Base-by-base conservation (phyloP, 92 coral and sea anemone genomes). In the Bergia sp. region DNA sequence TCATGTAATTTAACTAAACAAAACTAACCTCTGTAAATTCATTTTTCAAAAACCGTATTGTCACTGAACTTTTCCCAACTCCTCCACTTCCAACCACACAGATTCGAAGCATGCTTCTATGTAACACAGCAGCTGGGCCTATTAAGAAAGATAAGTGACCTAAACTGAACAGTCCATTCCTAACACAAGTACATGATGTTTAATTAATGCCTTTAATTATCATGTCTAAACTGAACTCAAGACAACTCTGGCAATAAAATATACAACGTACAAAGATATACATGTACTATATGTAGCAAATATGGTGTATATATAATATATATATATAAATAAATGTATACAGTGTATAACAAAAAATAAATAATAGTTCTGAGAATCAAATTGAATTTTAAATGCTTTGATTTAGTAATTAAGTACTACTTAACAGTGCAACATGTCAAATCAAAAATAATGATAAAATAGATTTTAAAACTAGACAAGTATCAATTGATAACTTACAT, bases 41-140 rank as follows among this genome's bases (percentile, higher is more conserved):
- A 90, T 97, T 95, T 85, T 92, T 95, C 87, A 97, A 90, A 89
- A 94, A 97, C 36, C 99, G 96, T 81, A 97, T 97, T 39, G 99
- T 97, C 45, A 97, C 90, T 6, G 99, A 97, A 86, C 99, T 97
- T 66, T 97, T 97, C 45, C 99, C 99, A 8, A 97, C 99, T 69
- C 99, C 99, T 53, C 99, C 99, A 92, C 99, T 97, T 47, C 99
- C 99, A 82, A 96, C 97, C 58, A 97, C 99, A 91, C 99, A 97
- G 84, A 97, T 93, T 64, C 97, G 94, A 88, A 97, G 92, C 99
- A 97, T 97, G 29, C 36, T 88, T 73, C 79, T 12, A 5, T 66
- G 43, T 23, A 29, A 71, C 66, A 37, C 42, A 84, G 79, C 77
- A 43, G 15, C 29, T 29, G 29, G 69, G 79, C 66, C 87, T 84